Evolutionary conservation across 2,797 vertebrate species (phyloP).

Genomic region (Neostethus bicornis): DNA sequence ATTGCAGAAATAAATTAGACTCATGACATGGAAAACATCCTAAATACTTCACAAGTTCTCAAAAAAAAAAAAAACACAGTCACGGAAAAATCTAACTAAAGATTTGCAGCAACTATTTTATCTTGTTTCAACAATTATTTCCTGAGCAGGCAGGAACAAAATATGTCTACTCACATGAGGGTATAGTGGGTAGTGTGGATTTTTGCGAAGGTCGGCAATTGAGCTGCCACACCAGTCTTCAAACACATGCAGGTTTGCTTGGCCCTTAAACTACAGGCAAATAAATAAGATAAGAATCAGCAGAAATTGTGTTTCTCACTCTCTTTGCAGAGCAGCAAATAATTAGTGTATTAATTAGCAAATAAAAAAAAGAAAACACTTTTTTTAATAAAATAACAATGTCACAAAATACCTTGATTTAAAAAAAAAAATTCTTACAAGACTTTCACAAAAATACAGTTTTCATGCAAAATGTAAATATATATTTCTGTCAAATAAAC

Average conservation of each 20-base stretch:
- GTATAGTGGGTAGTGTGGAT: constrained; percentile 91
- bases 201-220: constrained; percentile 83
- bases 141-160: not conserved
- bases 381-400: constrained; percentile 17
- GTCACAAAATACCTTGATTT: too few relatives aligned
- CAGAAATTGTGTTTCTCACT: constrained; percentile 14
- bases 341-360: too few relatives aligned
- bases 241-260: constrained; percentile 91
- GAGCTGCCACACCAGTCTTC: constrained; percentile 97
- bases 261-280: constrained; percentile 84
- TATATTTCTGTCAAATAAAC: too few relatives aligned
- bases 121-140: not conserved
- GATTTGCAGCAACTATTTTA: not conserved
- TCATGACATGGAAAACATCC: not conserved
- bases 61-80: too few relatives aligned
- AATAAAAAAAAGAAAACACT: too few relatives aligned
- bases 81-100: not conserved
- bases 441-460: too few relatives aligned
- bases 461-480: too few relatives aligned
- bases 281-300: not conserved
- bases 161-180: constrained; percentile 88
- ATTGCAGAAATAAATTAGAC: not conserved
- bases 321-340: constrained; percentile 4
- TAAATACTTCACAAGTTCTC: too few relatives aligned
- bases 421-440: too few relatives aligned